Evolutionary conservation across 2,113 vertebrate genomes (phyloP).

Genomic region (Lichenostomus cassidix): DNA sequence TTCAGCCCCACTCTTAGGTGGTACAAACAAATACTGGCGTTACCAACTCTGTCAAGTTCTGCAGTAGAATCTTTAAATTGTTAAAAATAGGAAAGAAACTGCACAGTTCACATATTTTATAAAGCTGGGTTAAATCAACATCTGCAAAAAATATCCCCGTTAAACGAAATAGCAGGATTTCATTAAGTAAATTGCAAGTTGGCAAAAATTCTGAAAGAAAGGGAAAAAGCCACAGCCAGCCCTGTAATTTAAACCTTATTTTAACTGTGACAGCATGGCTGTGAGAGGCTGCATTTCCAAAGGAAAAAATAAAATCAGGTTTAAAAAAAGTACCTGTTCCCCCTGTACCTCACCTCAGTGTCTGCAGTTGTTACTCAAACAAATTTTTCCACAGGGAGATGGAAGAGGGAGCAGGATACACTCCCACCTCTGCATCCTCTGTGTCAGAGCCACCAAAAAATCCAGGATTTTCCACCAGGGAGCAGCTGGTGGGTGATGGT

Average conservation of each 20-base stretch:
- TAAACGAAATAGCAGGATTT: conserved; percentile 96
- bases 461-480: not conserved
- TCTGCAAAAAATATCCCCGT: conserved; percentile 90
- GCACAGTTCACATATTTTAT: conserved; percentile 85
- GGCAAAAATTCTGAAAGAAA: conserved; percentile 96
- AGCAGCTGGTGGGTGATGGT: not conserved
- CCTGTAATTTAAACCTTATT: conserved; percentile 99
- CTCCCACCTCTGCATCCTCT: not conserved
- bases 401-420: not conserved
- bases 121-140: conserved; percentile 90
- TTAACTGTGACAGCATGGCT: conserved; percentile 86
- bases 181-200: conserved; percentile 99
- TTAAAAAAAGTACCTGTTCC: conserved; percentile 50
- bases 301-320: conserved; percentile 66
- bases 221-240: conserved; percentile 92
- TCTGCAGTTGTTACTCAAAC: conserved; percentile 53
- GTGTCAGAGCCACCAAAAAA: not conserved
- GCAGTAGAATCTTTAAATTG: conserved; percentile 59
- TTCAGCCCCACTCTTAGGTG: not conserved
- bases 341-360: conserved; percentile 16
- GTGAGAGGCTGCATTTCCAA: conserved; percentile 76
- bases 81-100: conserved; percentile 79
- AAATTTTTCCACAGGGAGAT: conserved; percentile 43
- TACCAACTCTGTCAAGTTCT: not conserved
- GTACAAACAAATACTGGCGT: not conserved